A percentile compares a stretch with the other conserved stretches of the same genome.
These are phyloP conservation scores for Scelioninae gen. 1 DNA, from an alignment of 2,888 invertebrate genomes.

Conservation along the genomic window DNA sequence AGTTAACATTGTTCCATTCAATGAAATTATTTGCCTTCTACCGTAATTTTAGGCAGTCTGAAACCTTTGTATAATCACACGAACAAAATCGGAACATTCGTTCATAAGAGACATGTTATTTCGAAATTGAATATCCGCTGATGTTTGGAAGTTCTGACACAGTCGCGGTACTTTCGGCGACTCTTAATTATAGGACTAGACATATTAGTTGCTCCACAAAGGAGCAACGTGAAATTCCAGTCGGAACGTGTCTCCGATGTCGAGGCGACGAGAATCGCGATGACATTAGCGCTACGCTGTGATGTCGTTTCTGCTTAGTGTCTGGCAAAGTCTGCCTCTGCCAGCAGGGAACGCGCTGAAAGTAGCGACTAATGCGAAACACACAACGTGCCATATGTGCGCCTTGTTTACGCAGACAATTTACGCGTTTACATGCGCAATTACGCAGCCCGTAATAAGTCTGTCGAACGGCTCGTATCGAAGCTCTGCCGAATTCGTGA, in stretches of 20 bases:
- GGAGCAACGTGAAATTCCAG: slow-evolving; percentile 58
- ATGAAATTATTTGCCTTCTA: too few relatives aligned
- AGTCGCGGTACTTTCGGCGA: slow-evolving; percentile 30
- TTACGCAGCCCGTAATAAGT: slow-evolving; percentile 66
- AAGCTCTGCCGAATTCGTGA: slow-evolving; percentile 59
- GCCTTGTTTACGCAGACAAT: slow-evolving; percentile 73
- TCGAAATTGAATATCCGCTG: slow-evolving; percentile 43
- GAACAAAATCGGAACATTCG: not conserved
- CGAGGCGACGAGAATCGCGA: slow-evolving; percentile 54
- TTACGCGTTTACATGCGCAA: slow-evolving; percentile 72
- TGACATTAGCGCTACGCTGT: slow-evolving; percentile 62
- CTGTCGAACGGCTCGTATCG: slow-evolving; percentile 38
- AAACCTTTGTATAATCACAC: not conserved
- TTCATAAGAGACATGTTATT: slow-evolving; percentile 23
- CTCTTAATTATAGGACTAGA: slow-evolving; percentile 54
- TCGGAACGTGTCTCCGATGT: slow-evolving; percentile 48
- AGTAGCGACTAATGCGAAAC: too few relatives aligned
- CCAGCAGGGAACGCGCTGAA: too few relatives aligned
- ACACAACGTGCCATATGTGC: slow-evolving; percentile 43
- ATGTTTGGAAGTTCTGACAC: slow-evolving; percentile 41
- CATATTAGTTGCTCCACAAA: slow-evolving; percentile 53
- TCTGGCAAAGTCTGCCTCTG: slow-evolving; percentile 27
- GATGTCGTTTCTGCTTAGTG: slow-evolving; percentile 48
- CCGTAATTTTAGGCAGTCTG: not conserved
- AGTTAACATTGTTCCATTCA: too few relatives aligned